phyloP scores from a whole-genome alignment of 2,113 vertebrate genomes.

The Thinocorus orbignyianus region DNA sequence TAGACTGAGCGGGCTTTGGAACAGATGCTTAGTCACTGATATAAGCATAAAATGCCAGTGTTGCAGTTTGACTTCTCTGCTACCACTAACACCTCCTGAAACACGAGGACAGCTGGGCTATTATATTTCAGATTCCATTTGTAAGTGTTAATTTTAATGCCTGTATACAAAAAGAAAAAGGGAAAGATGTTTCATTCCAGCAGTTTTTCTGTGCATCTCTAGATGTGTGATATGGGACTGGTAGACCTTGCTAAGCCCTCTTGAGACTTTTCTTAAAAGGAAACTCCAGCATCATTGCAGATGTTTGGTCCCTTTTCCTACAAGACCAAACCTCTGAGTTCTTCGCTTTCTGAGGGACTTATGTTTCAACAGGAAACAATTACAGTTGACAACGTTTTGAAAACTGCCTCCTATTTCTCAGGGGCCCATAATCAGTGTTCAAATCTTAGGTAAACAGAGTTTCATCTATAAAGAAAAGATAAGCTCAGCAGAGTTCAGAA shows the following conservation, averaged over 20 bases:
- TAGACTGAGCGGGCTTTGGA: neutral
- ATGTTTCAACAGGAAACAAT: neutral
- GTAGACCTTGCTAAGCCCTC: neutral
- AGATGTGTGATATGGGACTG: neutral
- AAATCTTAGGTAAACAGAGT: constrained; percentile 34
- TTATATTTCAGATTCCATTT: constrained; percentile 9
- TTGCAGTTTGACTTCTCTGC: neutral
- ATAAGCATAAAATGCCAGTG: neutral
- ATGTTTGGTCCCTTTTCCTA: neutral
- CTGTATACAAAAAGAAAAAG: neutral
- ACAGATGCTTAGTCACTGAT: neutral
- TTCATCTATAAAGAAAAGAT: constrained; percentile 25
- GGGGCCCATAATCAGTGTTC: neutral
- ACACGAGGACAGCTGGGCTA: neutral
- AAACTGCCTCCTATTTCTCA: constrained; percentile 12
- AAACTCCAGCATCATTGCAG: neutral
- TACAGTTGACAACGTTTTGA: neutral
- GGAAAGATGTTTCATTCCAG: neutral
- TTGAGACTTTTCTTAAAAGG: neutral
- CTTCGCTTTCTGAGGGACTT: neutral
- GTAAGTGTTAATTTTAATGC: neutral
- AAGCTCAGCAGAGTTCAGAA: constrained; percentile 22
- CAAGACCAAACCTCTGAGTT: neutral
- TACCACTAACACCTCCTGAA: neutral
- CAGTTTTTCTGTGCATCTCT: neutral